Evolutionary conservation across 2,113 vertebrate species (phyloP).

Genomic region (Parus major): DNA sequence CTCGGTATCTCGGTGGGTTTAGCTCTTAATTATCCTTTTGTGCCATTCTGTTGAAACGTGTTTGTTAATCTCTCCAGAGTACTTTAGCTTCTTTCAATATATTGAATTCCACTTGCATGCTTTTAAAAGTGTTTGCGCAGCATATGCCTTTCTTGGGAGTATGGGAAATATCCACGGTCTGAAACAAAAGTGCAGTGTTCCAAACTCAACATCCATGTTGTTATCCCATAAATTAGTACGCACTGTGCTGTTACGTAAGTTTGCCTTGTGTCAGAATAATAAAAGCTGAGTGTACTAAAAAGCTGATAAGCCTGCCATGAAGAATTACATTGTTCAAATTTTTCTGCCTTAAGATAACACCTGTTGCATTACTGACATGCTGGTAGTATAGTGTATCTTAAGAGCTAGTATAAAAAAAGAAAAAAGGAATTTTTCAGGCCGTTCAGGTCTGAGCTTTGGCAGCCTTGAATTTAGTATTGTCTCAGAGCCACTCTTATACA

Average conservation of each 20-base stretch:
- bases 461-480: slow-evolving; percentile 31
- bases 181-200: slow-evolving; percentile 29
- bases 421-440: not conserved
- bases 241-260: slow-evolving; percentile 8
- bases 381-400: not conserved
- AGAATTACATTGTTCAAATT: not conserved
- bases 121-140: not conserved
- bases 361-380: not conserved
- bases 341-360: slow-evolving; percentile 26
- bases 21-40: slow-evolving; percentile 18
- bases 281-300: slow-evolving; percentile 17
- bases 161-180: slow-evolving; percentile 31
- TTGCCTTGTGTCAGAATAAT: slow-evolving; percentile 35
- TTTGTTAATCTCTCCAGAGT: slow-evolving; percentile 14
- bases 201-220: not conserved
- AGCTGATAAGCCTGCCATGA: slow-evolving; percentile 50
- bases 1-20: not conserved
- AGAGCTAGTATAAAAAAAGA: not conserved
- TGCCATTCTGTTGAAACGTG: not conserved
- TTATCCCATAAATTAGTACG: not conserved
- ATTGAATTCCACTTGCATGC: slow-evolving; percentile 34
- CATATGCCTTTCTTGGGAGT: slow-evolving; percentile 5
- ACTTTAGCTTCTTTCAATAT: slow-evolving; percentile 40
- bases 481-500: not conserved
- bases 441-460: not conserved